A percentile compares a stretch with the other conserved stretches of the same genome.
These are phyloP conservation scores for Drosophila tanythrix DNA, from an alignment of 2,888 invertebrate species.

Conservation along the genomic window DNA sequence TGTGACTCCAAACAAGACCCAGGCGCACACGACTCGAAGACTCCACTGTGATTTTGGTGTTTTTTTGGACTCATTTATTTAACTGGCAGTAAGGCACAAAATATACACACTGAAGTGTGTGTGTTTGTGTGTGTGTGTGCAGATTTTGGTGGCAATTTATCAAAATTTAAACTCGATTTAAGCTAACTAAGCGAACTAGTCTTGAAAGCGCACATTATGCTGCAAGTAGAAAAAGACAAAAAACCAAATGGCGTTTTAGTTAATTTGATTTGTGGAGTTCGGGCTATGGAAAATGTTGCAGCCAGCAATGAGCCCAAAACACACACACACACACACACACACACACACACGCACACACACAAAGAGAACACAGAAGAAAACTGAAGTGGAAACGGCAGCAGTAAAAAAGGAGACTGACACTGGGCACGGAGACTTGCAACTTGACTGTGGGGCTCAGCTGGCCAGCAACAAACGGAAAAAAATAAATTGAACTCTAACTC, in stretches of 20 bases:
- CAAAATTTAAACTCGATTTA: constrained; percentile 76
- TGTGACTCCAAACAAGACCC: constrained; percentile 10
- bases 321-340: background rate
- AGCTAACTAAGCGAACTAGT: constrained; percentile 67
- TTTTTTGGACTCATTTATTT: constrained; percentile 51
- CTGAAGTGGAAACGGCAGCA: constrained; percentile 13
- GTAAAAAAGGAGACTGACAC: background rate
- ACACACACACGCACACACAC: background rate
- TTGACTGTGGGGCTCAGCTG: constrained; percentile 44
- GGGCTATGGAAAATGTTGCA: constrained; percentile 27
- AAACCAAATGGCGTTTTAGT: constrained; percentile 81
- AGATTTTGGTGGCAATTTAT: constrained; percentile 66
- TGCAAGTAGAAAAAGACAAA: constrained; percentile 80
- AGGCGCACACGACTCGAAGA: background rate
- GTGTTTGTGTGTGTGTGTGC: constrained; percentile 2
- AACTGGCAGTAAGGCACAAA: constrained; percentile 31
- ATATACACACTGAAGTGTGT: constrained; percentile 7
- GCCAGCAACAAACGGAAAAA: constrained; percentile 6
- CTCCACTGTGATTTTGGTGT: constrained; percentile 3
- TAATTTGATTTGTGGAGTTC: constrained; percentile 73
- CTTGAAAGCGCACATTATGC: constrained; percentile 82
- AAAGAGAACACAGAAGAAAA: background rate
- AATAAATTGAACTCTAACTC: constrained; percentile 13
- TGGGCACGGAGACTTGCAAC: constrained; percentile 1
- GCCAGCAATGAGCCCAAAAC: constrained; percentile 25